Percentiles rank a stretch among this genome's conserved stretches.
phyloP scores from a whole-genome alignment of 2,888 invertebrate genomes.

The Pardosa pseudoannulata region DNA sequence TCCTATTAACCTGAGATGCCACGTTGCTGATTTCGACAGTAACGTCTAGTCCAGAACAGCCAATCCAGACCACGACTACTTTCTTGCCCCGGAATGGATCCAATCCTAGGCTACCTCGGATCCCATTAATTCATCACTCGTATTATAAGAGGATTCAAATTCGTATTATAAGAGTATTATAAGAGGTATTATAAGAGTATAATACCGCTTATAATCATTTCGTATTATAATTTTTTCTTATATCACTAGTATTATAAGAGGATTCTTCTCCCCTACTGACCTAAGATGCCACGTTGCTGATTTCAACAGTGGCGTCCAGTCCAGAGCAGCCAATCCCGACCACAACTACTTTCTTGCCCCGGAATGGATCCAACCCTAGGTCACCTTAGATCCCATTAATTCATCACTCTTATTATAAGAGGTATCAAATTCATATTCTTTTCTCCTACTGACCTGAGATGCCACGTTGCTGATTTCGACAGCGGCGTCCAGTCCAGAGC shows the following conservation, averaged over 20 bases:
- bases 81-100: slow-evolving; percentile 75
- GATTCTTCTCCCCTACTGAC: no score
- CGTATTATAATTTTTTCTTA: no score
- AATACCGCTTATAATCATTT: no score
- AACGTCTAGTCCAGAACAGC: slow-evolving; percentile 79
- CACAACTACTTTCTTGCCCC: slow-evolving; percentile 78
- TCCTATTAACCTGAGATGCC: slow-evolving; percentile 75
- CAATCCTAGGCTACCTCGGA: no score
- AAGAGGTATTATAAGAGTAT: no score
- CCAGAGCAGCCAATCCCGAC: slow-evolving; percentile 80
- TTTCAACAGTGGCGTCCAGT: slow-evolving; percentile 77
- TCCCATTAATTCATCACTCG: no score
- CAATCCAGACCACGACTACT: slow-evolving; percentile 79
- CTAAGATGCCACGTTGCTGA: slow-evolving; percentile 76
- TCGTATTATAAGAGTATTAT: no score
- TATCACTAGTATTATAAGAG: no score
- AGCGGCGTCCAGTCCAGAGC: slow-evolving; percentile 78
- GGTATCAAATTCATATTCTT: no score
- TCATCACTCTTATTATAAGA: no score
- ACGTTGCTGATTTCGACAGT: slow-evolving; percentile 77
- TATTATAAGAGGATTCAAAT: no score
- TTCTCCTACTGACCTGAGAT: slow-evolving; percentile 75
- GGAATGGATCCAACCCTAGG: slow-evolving; percentile 70
- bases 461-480: slow-evolving; percentile 77
- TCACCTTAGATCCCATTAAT: no score